phyloP scores from a whole-genome alignment of 2,113 vertebrate genomes.

The Crotalus viridis region DNA sequence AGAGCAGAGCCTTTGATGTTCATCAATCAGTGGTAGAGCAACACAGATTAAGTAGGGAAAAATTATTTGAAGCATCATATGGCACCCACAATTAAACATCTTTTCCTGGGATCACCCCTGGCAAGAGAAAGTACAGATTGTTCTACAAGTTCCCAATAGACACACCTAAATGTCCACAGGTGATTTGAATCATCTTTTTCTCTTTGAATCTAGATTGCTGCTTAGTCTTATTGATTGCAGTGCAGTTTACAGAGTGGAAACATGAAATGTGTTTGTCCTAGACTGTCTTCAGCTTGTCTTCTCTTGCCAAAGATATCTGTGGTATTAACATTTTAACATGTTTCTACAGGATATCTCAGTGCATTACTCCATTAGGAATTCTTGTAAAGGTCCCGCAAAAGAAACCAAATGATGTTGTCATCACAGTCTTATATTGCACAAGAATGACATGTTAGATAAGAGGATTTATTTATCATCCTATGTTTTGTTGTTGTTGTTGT shows the following conservation, averaged over 20 bases:
- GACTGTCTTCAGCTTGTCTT: background rate
- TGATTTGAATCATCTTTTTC: background rate
- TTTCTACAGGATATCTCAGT: background rate
- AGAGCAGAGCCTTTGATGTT: background rate
- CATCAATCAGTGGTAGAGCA: background rate
- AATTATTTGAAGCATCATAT: background rate
- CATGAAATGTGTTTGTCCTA: background rate
- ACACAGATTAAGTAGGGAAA: background rate
- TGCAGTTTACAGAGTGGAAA: background rate
- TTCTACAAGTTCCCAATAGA: background rate
- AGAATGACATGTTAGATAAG: background rate
- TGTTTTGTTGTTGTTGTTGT: background rate
- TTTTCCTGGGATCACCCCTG: background rate
- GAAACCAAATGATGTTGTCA: background rate
- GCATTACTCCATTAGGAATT: background rate
- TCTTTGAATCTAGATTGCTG: background rate
- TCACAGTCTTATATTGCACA: background rate
- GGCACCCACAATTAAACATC: background rate
- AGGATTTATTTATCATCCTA: background rate
- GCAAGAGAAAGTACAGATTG: background rate
- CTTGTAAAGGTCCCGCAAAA: background rate
- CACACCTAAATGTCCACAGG: background rate
- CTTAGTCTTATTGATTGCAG: background rate
- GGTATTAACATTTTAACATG: background rate
- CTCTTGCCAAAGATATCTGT: background rate